Conservation (phyloP, 2,113 vertebrate species). For the Myocastor coypus region DNA sequence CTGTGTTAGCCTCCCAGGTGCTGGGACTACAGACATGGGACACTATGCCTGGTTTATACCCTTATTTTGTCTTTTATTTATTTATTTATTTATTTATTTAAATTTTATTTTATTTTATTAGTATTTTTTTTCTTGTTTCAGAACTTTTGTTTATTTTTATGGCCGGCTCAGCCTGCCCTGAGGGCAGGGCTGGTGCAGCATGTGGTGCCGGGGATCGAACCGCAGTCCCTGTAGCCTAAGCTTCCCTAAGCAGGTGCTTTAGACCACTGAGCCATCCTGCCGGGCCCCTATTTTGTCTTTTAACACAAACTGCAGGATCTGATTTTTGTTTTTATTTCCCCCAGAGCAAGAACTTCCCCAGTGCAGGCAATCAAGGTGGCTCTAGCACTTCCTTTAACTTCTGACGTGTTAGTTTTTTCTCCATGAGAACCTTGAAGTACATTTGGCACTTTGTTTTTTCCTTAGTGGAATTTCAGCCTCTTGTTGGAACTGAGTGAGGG, state of each 20-base stretch:
- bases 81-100: no score
- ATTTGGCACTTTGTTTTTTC: background rate
- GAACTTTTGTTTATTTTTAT: no score
- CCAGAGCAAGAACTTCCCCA: background rate
- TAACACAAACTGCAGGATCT: constrained; percentile 5
- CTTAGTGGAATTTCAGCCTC: constrained; percentile 14
- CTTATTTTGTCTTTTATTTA: constrained; percentile 46
- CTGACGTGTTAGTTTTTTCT: constrained; percentile 65
- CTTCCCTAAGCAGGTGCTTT: no score
- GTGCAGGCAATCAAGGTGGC: background rate
- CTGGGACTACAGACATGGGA: background rate
- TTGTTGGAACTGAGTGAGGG: constrained; percentile 4
- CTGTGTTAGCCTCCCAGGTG: background rate
- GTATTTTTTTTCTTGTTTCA: no score
- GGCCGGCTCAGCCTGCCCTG: no score
- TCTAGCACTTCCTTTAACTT: background rate
- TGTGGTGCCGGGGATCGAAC: no score
- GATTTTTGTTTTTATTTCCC: background rate
- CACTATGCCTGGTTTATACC: background rate
- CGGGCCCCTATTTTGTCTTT: constrained; percentile 16
- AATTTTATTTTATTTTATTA: no score
- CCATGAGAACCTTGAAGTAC: constrained; percentile 68
- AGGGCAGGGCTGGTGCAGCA: no score
- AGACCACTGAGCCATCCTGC: no score
- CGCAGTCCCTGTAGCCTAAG: no score